Evolutionary conservation across 2,888 invertebrate genomes (phyloP), one percentile per base, ranked within the genome.

Genomic region (Pegoplata infirma): DNA sequence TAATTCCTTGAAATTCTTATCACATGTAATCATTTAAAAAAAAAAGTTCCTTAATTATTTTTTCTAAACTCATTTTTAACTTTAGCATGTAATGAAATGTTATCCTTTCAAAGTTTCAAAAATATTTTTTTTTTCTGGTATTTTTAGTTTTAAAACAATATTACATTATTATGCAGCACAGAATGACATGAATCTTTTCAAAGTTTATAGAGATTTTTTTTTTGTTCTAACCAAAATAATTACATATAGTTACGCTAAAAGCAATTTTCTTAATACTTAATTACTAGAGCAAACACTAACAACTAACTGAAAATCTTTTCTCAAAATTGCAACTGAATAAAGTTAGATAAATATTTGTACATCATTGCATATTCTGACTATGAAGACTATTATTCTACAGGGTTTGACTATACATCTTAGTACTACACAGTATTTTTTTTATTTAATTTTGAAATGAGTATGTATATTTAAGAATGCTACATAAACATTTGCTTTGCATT

Each of bases 211-310:
- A 10, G 10, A 32, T 32, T 32, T 32, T 32, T n/a, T 32, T 12
- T 10, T 32, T 32, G 12, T n/a, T n/a, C n/a, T n/a, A 32, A 61
- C 25, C 40, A 59, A 40, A 32, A 25, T 58, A 25, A 59, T 28
- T 40, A 28, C 49, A 59, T 19, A 14, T 40, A n/a, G 28, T 21
- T 53, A 51, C 44, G 59, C 19, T 51, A 44, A 36, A 17, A 40
- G 14, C 19, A 51, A 44, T 28, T 51, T 51, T 25, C 17, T 19
- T 51, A 17, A 49, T 17, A 51, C 17, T 28, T 44, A 51, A 58
- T 68, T 58, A 68, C 32, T n/a, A 12, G n/a, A 58, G 14, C 47
- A 55, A 36, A 25, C 10, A 55, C 10, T 32, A 46, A 55, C 44
- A 28, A 28, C 32, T 5, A 25, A 58, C 58, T 2, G 12, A 14